Evolutionary conservation across 2,888 invertebrate genomes (phyloP).

Genomic region (Calameuta filiformis): DNA sequence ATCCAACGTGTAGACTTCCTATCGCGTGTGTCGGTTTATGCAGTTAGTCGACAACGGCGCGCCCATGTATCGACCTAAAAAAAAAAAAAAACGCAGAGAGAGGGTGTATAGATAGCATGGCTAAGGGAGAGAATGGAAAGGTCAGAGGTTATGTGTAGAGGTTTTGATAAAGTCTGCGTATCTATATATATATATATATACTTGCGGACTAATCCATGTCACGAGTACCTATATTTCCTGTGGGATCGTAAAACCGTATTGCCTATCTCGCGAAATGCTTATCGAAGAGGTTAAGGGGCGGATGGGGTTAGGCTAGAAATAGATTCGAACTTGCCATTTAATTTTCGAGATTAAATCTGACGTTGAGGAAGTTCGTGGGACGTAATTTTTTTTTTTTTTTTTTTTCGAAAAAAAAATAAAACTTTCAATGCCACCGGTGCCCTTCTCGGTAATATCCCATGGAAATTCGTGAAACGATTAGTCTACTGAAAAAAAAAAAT

Average conservation of each 20-base stretch:
- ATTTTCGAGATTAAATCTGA: background rate
- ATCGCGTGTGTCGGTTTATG: background rate
- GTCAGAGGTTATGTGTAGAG: background rate
- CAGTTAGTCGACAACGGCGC: slow-evolving; percentile 15
- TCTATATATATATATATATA: background rate
- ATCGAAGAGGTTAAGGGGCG: background rate
- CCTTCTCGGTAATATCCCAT: background rate
- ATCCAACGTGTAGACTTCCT: background rate
- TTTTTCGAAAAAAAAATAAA: no score
- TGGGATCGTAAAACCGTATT: background rate
- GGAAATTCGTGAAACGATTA: background rate
- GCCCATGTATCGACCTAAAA: slow-evolving; percentile 21
- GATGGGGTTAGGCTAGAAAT: background rate
- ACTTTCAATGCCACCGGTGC: no score
- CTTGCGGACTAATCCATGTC: background rate
- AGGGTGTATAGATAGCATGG: background rate
- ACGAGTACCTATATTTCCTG: background rate
- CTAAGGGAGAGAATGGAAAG: background rate
- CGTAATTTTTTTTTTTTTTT: background rate
- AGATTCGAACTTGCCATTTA: background rate
- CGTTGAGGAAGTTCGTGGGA: background rate
- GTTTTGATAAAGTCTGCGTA: background rate
- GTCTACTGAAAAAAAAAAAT: no score
- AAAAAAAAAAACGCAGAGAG: slow-evolving; percentile 7
- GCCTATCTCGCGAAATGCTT: background rate